phyloP scores from a whole-genome alignment of 2,888 invertebrate species.

The Luffia ferchaultella region DNA sequence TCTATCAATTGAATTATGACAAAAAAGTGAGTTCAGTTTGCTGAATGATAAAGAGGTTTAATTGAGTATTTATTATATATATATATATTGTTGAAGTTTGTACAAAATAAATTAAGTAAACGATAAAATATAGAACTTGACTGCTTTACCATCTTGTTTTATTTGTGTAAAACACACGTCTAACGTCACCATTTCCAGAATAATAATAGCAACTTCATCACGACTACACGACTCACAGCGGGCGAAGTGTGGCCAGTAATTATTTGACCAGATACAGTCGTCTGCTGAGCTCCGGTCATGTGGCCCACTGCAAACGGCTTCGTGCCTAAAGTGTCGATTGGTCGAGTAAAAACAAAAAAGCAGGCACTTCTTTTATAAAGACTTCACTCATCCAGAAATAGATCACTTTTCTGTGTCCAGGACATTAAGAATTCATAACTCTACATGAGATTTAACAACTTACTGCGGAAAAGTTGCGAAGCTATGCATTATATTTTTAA shows the following conservation, averaged over 20 bases:
- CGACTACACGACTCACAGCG: slow-evolving; percentile 89
- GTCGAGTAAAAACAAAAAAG: background rate
- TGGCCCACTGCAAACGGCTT: background rate
- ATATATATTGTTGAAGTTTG: slow-evolving; percentile 69
- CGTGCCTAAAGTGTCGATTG: slow-evolving; percentile 13
- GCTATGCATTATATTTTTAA: too few species aligned
- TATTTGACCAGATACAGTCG: slow-evolving; percentile 89
- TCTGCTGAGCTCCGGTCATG: slow-evolving; percentile 24
- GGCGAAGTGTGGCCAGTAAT: slow-evolving; percentile 91
- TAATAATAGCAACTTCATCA: too few species aligned
- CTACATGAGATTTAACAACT: too few species aligned
- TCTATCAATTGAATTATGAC: slow-evolving; percentile 47
- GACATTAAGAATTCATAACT: too few species aligned
- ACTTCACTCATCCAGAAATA: too few species aligned
- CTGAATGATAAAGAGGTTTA: slow-evolving; percentile 64
- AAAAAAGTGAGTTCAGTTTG: slow-evolving; percentile 67
- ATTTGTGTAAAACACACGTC: slow-evolving; percentile 22
- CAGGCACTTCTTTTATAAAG: too few species aligned
- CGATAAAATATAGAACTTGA: slow-evolving; percentile 68
- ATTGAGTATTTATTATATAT: slow-evolving; percentile 61
- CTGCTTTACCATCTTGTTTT: slow-evolving; percentile 55
- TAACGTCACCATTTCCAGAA: too few species aligned
- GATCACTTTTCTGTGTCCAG: too few species aligned
- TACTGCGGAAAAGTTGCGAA: too few species aligned
- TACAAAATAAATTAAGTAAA: slow-evolving; percentile 70